Evolutionary conservation across 2,797 vertebrate genomes (phyloP), one percentile per base, ranked within the genome.

Genomic region (Adrianichthys oophorus): DNA sequence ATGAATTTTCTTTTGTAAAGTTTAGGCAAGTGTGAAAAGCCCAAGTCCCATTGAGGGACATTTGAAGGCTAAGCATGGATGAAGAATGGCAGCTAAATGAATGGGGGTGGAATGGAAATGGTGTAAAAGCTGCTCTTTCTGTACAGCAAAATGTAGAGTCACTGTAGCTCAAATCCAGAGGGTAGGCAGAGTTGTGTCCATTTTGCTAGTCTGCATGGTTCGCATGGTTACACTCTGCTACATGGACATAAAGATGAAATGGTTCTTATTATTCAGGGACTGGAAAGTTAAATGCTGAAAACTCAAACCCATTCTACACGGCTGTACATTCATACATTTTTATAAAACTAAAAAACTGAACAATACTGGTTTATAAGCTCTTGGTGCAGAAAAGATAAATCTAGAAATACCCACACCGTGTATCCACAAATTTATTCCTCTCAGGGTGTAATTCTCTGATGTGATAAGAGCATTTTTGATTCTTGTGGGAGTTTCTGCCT

Each of bases 1-100:
- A 64, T 74, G 68, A 83, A 78, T 85, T 82, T 76, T 68, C 32
- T 80, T 74, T 72, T 69, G 71, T 76, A 55, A 79, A 76, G 77
- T 82, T 80, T 78, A 76, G 65, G 58, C 49, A 83, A 62, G 83
- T 82, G 83, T 85, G 71, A 85, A 86, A 77, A 84, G 61, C 45
- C 70, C 56, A 41, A 67, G 42, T 76, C 63, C 57, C 72, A 26
- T 4, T 17, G 62, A 76, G 59, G 57, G 52, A 54, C 56, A 23
- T 19, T n/a, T 23, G 15, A 24, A 14, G 26, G 16, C 7, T 10
- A 15, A 56, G 48, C 53, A 40, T 52, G 37, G 43, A 42, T 68
- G 52, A 29, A 49, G 51, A 41, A 55, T 45, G 52, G 42, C 56
- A 49, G 48, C 16, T 3, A 21, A 12, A 18, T 61, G 48, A 54